Percentiles rank a stretch among this genome's conserved stretches.
These are phyloP conservation scores for Phycodurus eques DNA, from an alignment of 2,113 vertebrate species.

Conservation along the genomic window DNA sequence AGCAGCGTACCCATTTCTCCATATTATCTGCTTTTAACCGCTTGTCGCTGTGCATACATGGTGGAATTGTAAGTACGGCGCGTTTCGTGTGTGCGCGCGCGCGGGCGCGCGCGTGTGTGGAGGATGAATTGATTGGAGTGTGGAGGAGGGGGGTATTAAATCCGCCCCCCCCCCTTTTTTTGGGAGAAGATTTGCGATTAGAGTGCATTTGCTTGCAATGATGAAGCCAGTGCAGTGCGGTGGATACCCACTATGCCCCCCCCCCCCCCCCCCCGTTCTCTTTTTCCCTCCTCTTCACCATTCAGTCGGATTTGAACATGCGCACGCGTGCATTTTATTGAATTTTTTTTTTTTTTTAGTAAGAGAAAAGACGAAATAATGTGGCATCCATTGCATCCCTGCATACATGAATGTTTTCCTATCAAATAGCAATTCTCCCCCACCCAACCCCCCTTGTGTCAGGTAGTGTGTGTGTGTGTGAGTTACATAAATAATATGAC, in stretches of 20 bases:
- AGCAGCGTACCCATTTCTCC: constrained; percentile 44
- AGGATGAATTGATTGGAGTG: neutral
- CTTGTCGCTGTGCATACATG: constrained; percentile 81
- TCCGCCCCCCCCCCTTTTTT: constrained; percentile 19
- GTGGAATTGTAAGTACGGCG: constrained; percentile 78
- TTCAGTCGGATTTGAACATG: neutral
- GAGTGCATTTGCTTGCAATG: neutral
- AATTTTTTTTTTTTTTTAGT: neutral
- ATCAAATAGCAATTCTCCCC: neutral
- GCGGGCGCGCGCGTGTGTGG: neutral
- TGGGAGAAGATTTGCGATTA: constrained; percentile 53
- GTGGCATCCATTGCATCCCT: neutral
- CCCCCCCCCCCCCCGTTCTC: constrained; percentile 35
- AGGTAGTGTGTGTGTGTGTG: constrained; percentile 50
- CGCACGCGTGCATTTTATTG: neutral
- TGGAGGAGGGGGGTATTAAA: constrained; percentile 28
- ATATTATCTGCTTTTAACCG: constrained; percentile 33
- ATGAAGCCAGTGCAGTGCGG: neutral
- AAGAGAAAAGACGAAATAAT: neutral
- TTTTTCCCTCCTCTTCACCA: constrained; percentile 1
- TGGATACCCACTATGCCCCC: constrained; percentile 61
- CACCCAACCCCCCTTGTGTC: constrained; percentile 41
- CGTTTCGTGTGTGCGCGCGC: neutral
- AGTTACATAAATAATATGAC: constrained; percentile 64
- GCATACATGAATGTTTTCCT: neutral